phyloP scores from a whole-genome alignment of 2,797 vertebrate species.

The Enteromius fasciolatus region DNA sequence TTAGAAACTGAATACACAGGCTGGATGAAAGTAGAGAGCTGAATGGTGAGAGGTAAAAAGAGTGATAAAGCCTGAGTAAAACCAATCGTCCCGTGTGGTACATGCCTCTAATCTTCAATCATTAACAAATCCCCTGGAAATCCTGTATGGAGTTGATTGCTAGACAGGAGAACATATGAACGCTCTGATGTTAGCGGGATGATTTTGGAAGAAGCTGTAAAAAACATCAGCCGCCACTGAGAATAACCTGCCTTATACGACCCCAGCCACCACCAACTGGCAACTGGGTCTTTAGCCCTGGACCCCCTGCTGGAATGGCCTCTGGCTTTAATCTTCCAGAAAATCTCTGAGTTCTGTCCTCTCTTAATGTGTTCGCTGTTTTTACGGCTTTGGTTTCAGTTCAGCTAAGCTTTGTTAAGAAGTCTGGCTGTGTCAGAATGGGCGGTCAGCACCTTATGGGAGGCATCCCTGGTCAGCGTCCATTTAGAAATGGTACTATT shows the following conservation, averaged over 20 bases:
- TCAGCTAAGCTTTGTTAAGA: conserved; percentile 51
- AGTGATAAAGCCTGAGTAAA: background rate
- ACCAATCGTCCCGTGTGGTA: background rate
- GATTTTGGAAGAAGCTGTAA: conserved; percentile 9
- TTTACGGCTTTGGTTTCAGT: conserved; percentile 35
- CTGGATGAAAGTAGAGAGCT: conserved; percentile 14
- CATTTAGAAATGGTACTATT: conserved; percentile 33
- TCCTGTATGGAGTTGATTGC: conserved; percentile 45
- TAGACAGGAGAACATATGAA: conserved; percentile 34
- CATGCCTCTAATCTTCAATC: conserved; percentile 43
- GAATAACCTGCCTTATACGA: conserved; percentile 18
- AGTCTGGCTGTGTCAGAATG: conserved; percentile 19
- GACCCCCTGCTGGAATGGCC: conserved; percentile 46
- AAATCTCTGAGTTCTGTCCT: conserved; percentile 44
- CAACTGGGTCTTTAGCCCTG: conserved; percentile 26
- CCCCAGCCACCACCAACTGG: conserved; percentile 40
- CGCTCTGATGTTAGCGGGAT: conserved; percentile 11
- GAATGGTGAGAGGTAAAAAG: conserved; percentile 21
- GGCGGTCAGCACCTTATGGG: background rate
- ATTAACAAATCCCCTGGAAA: conserved; percentile 41
- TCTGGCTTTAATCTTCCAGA: conserved; percentile 48
- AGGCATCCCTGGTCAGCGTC: conserved; percentile 26
- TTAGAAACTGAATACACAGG: conserved; percentile 56
- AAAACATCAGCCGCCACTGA: conserved; percentile 19
- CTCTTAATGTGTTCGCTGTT: conserved; percentile 32